Conservation (phyloP, 2,113 vertebrate genomes). For the Thunnus thynnus region DNA sequence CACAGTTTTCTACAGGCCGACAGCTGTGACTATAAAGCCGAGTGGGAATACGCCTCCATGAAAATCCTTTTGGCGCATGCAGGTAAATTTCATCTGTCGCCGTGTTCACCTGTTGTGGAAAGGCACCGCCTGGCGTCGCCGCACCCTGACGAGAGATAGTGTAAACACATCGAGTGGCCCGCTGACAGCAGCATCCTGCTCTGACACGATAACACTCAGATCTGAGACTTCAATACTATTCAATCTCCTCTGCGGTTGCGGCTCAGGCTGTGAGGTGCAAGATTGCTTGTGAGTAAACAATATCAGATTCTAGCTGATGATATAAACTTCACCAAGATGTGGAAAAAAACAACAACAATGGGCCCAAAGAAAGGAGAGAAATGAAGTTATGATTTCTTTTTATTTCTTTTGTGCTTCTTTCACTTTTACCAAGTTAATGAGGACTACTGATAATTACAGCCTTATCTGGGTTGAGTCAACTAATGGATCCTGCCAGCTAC, state of each 20-base stretch:
- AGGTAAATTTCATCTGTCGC: conserved; percentile 29
- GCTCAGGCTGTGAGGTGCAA: conserved; percentile 8
- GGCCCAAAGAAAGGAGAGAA: not conserved
- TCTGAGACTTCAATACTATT: conserved; percentile 22
- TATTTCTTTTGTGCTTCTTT: conserved; percentile 18
- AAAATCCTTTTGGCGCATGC: conserved; percentile 32
- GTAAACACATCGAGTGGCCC: not conserved
- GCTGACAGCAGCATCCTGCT: conserved; percentile 52
- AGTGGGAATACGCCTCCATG: not conserved
- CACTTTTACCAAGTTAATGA: conserved; percentile 42
- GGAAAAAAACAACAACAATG: not conserved
- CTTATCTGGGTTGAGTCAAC: conserved; percentile 29
- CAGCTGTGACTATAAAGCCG: conserved; percentile 23
- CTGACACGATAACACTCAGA: conserved; percentile 40
- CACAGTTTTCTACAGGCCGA: conserved; percentile 1
- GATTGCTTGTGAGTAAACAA: conserved; percentile 15
- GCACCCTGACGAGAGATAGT: not conserved
- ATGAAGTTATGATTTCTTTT: not conserved
- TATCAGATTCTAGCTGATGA: conserved; percentile 8
- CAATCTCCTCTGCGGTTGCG: conserved; percentile 17
- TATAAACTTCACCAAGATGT: not conserved
- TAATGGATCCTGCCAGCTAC: conserved; percentile 16
- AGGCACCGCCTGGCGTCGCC: not conserved
- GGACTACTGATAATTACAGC: conserved; percentile 11
- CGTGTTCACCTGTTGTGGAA: conserved; percentile 20